Conservation (phyloP, 1,140 invertebrate species). For the Cydia fagiglandana region DNA sequence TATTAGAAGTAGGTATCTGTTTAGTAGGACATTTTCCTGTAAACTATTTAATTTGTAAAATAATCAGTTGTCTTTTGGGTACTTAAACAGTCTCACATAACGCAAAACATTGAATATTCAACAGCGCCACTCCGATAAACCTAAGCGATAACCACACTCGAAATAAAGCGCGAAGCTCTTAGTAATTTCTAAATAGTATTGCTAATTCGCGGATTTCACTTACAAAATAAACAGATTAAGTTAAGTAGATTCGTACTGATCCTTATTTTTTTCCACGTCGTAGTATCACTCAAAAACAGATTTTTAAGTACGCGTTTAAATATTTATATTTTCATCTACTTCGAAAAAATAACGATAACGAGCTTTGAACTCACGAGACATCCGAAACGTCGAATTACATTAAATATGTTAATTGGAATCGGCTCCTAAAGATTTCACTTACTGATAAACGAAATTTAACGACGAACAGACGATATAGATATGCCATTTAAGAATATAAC, state of each 20-base stretch:
- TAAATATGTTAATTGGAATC: neutral
- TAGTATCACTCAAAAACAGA: neutral
- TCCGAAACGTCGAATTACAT: neutral
- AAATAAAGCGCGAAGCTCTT: neutral
- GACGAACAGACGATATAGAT: neutral
- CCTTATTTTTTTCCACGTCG: neutral
- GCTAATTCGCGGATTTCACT: neutral
- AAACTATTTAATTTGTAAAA: neutral
- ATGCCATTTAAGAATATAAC: neutral
- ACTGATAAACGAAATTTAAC: neutral
- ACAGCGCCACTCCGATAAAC: neutral
- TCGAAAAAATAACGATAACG: neutral
- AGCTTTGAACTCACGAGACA: neutral
- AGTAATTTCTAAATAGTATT: neutral
- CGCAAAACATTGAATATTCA: conserved; percentile 16
- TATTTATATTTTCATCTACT: neutral
- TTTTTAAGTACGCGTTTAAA: neutral
- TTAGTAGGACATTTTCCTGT: no score
- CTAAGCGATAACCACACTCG: neutral
- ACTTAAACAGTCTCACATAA: neutral
- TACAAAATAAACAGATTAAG: no score
- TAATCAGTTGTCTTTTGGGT: neutral
- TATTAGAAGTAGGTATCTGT: no score
- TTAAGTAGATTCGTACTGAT: no score
- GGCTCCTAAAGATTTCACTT: neutral